Evolutionary conservation across 1,140 invertebrate genomes (phyloP).

Genomic region (Macrobrachium nipponense): DNA sequence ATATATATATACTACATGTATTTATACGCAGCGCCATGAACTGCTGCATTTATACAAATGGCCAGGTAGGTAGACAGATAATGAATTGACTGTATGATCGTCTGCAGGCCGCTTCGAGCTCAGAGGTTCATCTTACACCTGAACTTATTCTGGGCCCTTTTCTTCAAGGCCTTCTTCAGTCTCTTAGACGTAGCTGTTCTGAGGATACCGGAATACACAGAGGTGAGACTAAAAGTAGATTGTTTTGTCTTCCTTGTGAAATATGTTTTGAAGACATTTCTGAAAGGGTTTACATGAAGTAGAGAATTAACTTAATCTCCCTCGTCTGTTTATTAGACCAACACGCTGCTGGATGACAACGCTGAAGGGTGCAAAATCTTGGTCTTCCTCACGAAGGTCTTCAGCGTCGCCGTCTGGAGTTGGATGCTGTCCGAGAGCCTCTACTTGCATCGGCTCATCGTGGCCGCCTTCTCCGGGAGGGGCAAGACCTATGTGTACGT

Average conservation of each 20-base stretch:
- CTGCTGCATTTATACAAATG: too few relatives aligned
- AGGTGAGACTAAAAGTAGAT: slow-evolving; percentile 26
- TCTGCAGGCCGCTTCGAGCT: slow-evolving; percentile 24
- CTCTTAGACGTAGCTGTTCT: slow-evolving; percentile 32
- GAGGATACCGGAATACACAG: slow-evolving; percentile 44
- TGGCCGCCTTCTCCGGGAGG: slow-evolving; percentile 69
- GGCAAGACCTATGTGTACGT: slow-evolving; percentile 42
- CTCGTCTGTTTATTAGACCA: neutral
- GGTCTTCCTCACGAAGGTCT: slow-evolving; percentile 70
- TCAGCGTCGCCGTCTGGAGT: slow-evolving; percentile 72
- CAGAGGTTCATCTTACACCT: slow-evolving; percentile 50
- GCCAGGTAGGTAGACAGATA: too few relatives aligned
- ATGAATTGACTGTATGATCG: too few relatives aligned
- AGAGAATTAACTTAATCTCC: neutral
- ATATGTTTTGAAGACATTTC: neutral
- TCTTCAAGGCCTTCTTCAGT: slow-evolving; percentile 38
- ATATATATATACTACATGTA: too few relatives aligned
- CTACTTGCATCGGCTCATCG: slow-evolving; percentile 74
- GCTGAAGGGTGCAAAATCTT: slow-evolving; percentile 70
- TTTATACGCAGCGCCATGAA: neutral
- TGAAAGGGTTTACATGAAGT: neutral
- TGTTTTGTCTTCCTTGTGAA: neutral
- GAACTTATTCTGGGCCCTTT: slow-evolving; percentile 33
- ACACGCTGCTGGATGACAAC: slow-evolving; percentile 67
- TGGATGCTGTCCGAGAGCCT: slow-evolving; percentile 75